Evolutionary conservation across 2,797 vertebrate genomes (phyloP).

Genomic region (Tenualosa thibaudeaui): DNA sequence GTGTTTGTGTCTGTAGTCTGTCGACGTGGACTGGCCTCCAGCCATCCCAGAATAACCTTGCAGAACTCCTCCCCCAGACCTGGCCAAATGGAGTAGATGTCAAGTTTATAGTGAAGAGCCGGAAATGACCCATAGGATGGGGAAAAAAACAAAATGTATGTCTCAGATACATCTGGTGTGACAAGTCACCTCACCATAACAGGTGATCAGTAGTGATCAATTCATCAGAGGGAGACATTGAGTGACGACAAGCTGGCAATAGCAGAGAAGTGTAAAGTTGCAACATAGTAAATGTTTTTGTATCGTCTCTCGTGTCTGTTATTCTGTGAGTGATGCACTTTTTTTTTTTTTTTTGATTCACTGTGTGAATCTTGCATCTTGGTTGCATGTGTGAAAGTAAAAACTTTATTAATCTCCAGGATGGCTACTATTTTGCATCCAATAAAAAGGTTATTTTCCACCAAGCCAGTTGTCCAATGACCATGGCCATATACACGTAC

Average conservation of each 20-base stretch:
- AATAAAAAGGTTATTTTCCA: conserved; percentile 17
- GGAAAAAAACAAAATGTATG: neutral
- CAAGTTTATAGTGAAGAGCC: neutral
- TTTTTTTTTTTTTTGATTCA: neutral
- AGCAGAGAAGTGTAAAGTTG: neutral
- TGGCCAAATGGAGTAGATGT: neutral
- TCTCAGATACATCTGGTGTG: neutral
- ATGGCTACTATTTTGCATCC: neutral
- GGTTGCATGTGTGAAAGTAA: neutral
- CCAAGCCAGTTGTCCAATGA: neutral
- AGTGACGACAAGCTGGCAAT: neutral
- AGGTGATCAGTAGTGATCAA: neutral
- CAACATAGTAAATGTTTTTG: neutral
- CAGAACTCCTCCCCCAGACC: neutral
- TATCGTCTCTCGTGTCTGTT: neutral
- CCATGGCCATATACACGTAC: neutral
- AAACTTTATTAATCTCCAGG: neutral
- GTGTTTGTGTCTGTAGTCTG: conserved; percentile 76
- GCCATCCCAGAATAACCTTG: conserved; percentile 75
- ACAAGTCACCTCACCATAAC: neutral
- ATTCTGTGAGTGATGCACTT: neutral
- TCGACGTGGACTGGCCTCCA: conserved; percentile 96
- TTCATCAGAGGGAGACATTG: neutral
- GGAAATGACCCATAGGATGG: neutral
- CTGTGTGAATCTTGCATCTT: neutral